A percentile compares a stretch with the other conserved stretches of the same genome.
These are phyloP conservation scores for Onychomys torridus DNA, from an alignment of 2,797 vertebrate species.

Conservation along the genomic window DNA sequence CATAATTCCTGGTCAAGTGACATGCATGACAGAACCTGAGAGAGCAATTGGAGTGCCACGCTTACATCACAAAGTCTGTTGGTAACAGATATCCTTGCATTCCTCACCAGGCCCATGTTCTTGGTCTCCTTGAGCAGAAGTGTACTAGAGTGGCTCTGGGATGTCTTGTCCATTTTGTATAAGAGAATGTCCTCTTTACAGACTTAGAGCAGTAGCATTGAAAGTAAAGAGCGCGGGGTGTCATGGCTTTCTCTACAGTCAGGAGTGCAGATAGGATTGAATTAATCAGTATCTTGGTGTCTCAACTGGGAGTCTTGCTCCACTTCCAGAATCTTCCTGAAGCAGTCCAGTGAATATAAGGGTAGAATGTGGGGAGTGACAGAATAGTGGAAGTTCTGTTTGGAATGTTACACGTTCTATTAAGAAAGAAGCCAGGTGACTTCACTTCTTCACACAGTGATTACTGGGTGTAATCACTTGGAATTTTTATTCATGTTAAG, in stretches of 20 bases:
- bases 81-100: neutral
- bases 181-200: neutral
- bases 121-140: neutral
- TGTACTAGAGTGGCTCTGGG: neutral
- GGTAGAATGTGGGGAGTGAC: neutral
- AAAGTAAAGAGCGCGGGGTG: neutral
- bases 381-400: neutral
- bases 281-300: neutral
- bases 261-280: neutral
- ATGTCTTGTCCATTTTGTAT: neutral
- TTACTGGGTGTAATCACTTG: neutral
- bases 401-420: neutral
- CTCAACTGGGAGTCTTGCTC: neutral
- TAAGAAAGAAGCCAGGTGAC: neutral
- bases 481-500: constrained; percentile 5
- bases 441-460: neutral
- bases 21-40: neutral
- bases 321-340: neutral
- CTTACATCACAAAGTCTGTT: neutral
- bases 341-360: neutral
- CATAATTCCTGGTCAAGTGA: neutral
- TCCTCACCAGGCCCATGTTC: neutral
- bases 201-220: neutral
- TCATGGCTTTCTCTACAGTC: neutral
- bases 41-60: rapidly evolving